phyloP scores from a whole-genome alignment of 2,888 invertebrate genomes.

The Mesochorus sp. region DNA sequence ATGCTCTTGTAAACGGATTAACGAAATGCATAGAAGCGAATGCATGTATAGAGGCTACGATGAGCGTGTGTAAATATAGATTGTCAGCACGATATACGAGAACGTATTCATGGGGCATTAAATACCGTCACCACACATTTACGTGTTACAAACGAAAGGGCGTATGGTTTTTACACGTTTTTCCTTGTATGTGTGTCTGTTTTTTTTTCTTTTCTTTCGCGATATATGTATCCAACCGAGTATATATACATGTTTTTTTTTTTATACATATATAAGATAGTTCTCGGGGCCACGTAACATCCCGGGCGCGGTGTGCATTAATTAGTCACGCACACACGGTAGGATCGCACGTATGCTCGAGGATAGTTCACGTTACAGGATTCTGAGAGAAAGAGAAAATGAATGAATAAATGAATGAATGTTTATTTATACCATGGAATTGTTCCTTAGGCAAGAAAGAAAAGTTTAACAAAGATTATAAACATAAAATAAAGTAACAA shows the following conservation, averaged over 20 bases:
- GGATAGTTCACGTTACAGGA: slow-evolving; percentile 1
- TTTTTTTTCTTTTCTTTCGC: no score
- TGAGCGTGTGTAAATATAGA: slow-evolving; percentile 17
- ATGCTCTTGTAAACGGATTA: not conserved
- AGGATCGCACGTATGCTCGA: slow-evolving; percentile 7
- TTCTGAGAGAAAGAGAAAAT: no score
- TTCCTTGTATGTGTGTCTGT: no score
- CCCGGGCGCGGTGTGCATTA: slow-evolving; percentile 46
- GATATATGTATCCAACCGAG: no score
- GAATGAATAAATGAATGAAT: no score
- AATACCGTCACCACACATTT: slow-evolving; percentile 28
- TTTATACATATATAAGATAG: not conserved
- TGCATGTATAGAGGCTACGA: not conserved
- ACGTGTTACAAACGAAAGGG: no score
- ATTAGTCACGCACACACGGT: slow-evolving; percentile 55
- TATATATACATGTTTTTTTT: not conserved
- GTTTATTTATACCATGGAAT: no score
- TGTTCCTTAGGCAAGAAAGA: no score
- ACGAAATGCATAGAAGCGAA: not conserved
- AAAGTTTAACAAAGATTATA: no score
- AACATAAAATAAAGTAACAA: no score
- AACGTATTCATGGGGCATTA: slow-evolving; percentile 46
- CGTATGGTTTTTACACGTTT: no score
- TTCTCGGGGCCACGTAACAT: slow-evolving; percentile 50
- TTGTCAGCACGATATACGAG: slow-evolving; percentile 44